A percentile compares a stretch with the other conserved stretches of the same genome.
These are phyloP conservation scores for Acromyrmex heyeri DNA, from an alignment of 1,140 invertebrate genomes.

Conservation along the genomic window DNA sequence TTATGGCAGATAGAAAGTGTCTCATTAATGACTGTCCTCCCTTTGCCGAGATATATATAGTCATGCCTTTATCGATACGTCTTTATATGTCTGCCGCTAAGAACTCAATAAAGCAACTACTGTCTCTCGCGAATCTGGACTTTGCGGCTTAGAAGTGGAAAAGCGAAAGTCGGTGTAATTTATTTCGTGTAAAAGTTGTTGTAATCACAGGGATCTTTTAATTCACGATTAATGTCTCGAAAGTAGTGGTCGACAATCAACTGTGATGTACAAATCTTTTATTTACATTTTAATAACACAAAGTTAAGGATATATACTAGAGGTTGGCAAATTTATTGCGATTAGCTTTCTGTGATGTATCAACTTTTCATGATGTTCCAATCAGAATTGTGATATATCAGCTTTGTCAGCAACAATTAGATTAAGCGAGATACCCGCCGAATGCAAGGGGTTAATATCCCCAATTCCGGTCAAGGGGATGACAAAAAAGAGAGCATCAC, in stretches of 20 bases:
- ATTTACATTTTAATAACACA: not conserved
- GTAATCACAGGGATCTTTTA: conserved; percentile 1
- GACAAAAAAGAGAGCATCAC: not conserved
- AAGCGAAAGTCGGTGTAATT: conserved; percentile 29
- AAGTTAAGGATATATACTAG: not conserved
- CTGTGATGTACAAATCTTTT: not conserved
- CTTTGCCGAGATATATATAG: conserved; percentile 20
- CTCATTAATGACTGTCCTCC: conserved; percentile 61
- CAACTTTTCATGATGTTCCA: not conserved
- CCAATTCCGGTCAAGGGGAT: not conserved
- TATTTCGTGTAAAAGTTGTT: not conserved
- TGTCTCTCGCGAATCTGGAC: conserved; percentile 13
- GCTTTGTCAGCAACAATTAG: conserved; percentile 3
- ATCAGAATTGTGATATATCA: not conserved
- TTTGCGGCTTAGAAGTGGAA: not conserved
- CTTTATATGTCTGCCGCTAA: not conserved
- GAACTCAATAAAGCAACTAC: conserved; percentile 45
- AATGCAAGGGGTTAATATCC: conserved; percentile 3
- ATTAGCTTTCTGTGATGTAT: not conserved
- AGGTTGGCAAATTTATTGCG: not conserved
- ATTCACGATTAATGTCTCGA: not conserved
- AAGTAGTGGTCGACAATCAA: not conserved
- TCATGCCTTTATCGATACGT: conserved; percentile 33
- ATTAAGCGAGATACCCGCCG: not conserved
- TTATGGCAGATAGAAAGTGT: conserved; percentile 50